These are phyloP conservation scores for Pseudachorutes palmiensis DNA, from an alignment of 1,140 invertebrate species.

Conservation along the genomic window DNA sequence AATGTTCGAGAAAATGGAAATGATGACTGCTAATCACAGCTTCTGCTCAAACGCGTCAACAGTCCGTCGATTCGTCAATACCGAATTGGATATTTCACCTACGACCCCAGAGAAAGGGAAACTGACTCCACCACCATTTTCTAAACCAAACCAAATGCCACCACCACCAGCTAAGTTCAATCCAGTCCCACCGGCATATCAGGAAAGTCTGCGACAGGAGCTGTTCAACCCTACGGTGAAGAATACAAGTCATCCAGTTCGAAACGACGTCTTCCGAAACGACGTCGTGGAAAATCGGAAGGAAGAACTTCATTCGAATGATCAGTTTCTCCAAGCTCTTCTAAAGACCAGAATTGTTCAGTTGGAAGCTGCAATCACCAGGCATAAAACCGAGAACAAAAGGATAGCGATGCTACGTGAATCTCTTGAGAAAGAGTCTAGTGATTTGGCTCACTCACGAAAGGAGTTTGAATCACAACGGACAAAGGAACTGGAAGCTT, in stretches of 20 bases:
- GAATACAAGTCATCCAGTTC: background rate
- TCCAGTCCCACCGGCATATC: background rate
- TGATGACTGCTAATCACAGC: slow-evolving; percentile 4
- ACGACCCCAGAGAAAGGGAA: background rate
- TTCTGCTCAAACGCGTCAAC: slow-evolving; percentile 17
- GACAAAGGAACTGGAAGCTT: background rate
- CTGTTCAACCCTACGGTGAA: background rate
- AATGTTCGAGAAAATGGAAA: slow-evolving; percentile 16
- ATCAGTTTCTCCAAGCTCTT: background rate
- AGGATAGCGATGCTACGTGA: background rate
- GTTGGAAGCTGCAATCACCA: background rate
- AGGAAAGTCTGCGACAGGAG: background rate
- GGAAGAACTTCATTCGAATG: background rate
- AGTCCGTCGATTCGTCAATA: background rate
- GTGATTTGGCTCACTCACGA: background rate
- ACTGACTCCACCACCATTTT: background rate
- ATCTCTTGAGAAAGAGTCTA: background rate
- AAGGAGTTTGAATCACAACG: background rate
- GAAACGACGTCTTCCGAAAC: background rate
- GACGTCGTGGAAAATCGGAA: background rate
- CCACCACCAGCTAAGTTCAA: background rate
- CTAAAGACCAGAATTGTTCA: background rate
- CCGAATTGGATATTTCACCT: background rate
- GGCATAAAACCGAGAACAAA: background rate
- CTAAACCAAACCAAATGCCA: background rate